Base-by-base conservation (phyloP, 2,888 invertebrate genomes). In the Ctena decussata region DNA sequence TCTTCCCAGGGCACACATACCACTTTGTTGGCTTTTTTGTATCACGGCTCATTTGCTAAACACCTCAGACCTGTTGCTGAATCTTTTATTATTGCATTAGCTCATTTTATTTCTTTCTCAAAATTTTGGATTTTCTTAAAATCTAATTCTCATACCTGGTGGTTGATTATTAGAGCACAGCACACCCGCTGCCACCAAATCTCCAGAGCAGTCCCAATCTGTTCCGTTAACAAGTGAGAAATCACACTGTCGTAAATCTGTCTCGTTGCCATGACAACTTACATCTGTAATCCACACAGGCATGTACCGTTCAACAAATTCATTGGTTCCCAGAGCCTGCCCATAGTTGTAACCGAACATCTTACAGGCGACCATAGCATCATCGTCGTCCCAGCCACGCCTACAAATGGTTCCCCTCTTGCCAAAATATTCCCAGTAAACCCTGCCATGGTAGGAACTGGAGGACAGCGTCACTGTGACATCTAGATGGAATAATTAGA, bases 331-430 rank as follows among this genome's bases (percentile, higher is more conserved):
- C 18, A 82, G 80, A 24, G 53, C 76, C 18, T 89, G 69, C 2
- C 92, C 92, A 11, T 83, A 80, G 5, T 57, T 75, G 78, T 78
- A 89, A 6, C 88, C 88, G 3, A 77, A 37, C 71, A 87, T 80
- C 44, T 65, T 71, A 71, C 91, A 91, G 27, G 89, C 65, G 11
- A 90, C 90, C 15, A 35, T 37, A 12, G 92, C 91, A 35, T 87
- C 91, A 11, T 37, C 46, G 39, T 89, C 82, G 44, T 89, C 87
- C 90, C 90, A 91, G 11, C 81, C 89, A 18, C 70, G 46, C 11
- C 80, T 53, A 65, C 92, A 92, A 0, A 92, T 97, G 97, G 93
- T 97, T 18, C 90, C 91, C 12, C 27, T 24, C 8, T 87, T 60
- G 3, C 90, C 91, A 95, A 30, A 95, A 94, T 21, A 95, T 6